A percentile compares a stretch with the other conserved stretches of the same genome.
Evolutionary conservation across 2,888 invertebrate species (phyloP).

Genomic region (Crepidodera aurea): DNA sequence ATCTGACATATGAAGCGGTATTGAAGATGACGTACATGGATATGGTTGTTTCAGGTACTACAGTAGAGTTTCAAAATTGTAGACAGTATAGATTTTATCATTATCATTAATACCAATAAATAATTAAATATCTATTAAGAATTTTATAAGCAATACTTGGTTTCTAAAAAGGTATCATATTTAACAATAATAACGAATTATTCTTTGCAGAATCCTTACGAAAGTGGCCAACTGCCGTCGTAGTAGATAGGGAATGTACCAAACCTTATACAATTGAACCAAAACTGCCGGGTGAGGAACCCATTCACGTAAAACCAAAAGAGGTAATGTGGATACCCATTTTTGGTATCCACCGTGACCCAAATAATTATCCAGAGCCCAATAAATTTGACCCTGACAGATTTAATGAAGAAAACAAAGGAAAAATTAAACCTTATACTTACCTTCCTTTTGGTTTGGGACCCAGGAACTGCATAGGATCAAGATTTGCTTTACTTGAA

Average conservation of each 20-base stretch:
- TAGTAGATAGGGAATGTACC: slow-evolving; percentile 61
- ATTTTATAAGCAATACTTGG: too few species aligned
- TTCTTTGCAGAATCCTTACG: slow-evolving; percentile 37
- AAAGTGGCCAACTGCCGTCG: slow-evolving; percentile 47
- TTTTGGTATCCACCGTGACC: slow-evolving; percentile 49
- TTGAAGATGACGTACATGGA: slow-evolving; percentile 65
- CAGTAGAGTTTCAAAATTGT: slow-evolving; percentile 24
- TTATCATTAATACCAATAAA: background rate
- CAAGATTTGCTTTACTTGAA: slow-evolving; percentile 52
- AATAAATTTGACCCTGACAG: slow-evolving; percentile 53
- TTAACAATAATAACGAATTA: too few species aligned
- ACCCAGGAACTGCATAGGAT: slow-evolving; percentile 70
- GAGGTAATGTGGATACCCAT: slow-evolving; percentile 44
- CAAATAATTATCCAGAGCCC: slow-evolving; percentile 51
- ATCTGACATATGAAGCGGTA: slow-evolving; percentile 60
- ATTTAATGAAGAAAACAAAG: slow-evolving; percentile 64
- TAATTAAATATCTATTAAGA: too few species aligned
- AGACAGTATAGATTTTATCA: background rate
- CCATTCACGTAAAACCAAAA: slow-evolving; percentile 25
- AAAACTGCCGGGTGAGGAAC: slow-evolving; percentile 36
- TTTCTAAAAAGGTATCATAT: too few species aligned
- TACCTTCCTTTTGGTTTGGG: slow-evolving; percentile 61
- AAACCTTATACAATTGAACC: slow-evolving; percentile 59
- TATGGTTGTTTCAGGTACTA: slow-evolving; percentile 58
- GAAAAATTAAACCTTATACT: slow-evolving; percentile 58